phyloP scores from a whole-genome alignment of 2,113 vertebrate species.

The Scomber scombrus region DNA sequence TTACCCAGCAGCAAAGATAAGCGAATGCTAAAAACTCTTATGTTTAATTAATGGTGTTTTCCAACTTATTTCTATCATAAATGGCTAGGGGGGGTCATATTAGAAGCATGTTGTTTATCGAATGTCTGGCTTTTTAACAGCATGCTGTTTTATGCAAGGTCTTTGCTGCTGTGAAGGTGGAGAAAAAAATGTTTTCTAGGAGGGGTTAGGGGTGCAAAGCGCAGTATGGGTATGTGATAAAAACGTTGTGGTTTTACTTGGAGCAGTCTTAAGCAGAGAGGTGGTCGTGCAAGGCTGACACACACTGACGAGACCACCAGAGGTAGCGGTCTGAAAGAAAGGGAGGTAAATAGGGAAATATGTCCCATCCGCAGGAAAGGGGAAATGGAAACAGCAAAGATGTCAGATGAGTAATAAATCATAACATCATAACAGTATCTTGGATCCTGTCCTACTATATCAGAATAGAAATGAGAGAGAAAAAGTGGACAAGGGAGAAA shows the following conservation, averaged over 20 bases:
- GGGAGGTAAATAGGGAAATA: slow-evolving; percentile 56
- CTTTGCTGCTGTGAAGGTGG: slow-evolving; percentile 37
- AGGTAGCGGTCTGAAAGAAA: slow-evolving; percentile 56
- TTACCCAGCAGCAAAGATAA: slow-evolving; percentile 59
- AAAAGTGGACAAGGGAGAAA: not conserved
- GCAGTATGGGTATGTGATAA: slow-evolving; percentile 41
- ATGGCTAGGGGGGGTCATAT: slow-evolving; percentile 44
- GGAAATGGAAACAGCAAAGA: slow-evolving; percentile 48
- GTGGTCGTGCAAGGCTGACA: slow-evolving; percentile 54
- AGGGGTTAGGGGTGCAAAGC: slow-evolving; percentile 29
- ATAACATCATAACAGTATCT: slow-evolving; percentile 49
- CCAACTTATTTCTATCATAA: slow-evolving; percentile 65
- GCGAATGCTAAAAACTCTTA: slow-evolving; percentile 44
- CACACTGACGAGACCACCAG: slow-evolving; percentile 68
- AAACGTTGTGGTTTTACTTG: slow-evolving; percentile 63
- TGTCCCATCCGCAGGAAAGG: slow-evolving; percentile 42
- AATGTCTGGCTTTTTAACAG: slow-evolving; percentile 60
- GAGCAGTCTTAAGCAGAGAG: slow-evolving; percentile 37
- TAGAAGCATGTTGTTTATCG: slow-evolving; percentile 60
- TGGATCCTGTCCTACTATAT: slow-evolving; percentile 45
- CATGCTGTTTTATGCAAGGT: slow-evolving; percentile 59
- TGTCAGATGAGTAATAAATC: slow-evolving; percentile 54
- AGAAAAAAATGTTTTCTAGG: slow-evolving; percentile 28
- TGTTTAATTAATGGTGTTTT: slow-evolving; percentile 77
- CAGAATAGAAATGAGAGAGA: slow-evolving; percentile 16